Evolutionary conservation across 2,797 vertebrate species (phyloP).

Genomic region (Coregonus ussuriensis): DNA sequence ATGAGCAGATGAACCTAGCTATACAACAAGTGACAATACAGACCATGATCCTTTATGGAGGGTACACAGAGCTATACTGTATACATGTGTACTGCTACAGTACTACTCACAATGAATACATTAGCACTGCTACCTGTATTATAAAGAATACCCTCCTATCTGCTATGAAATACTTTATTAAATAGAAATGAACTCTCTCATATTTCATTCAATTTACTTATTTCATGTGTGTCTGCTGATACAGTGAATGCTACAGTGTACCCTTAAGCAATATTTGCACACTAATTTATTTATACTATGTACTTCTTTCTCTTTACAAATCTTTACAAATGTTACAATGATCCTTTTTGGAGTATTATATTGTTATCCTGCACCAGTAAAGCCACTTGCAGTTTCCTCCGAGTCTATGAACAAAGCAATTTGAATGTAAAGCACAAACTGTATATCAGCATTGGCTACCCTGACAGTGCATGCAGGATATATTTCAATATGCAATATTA

Average conservation of each 20-base stretch:
- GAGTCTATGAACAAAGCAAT: conserved; percentile 68
- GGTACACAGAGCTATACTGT: conserved; percentile 10
- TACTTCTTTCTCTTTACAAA: neutral
- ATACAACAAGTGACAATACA: conserved; percentile 53
- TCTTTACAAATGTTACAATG: neutral
- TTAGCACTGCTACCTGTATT: neutral
- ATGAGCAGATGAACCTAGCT: conserved; percentile 75
- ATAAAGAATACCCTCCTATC: neutral
- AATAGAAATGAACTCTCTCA: neutral
- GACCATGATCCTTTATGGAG: conserved; percentile 51
- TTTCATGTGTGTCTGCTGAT: neutral
- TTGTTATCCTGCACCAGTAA: neutral
- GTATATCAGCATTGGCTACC: conserved; percentile 18
- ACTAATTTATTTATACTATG: neutral
- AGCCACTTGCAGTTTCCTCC: conserved; percentile 36
- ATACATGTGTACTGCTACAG: conserved; percentile 27
- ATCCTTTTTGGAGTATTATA: neutral
- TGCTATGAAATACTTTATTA: neutral
- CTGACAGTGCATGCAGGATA: conserved; percentile 34
- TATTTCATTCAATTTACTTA: neutral
- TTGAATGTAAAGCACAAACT: conserved; percentile 44
- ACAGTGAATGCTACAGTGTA: neutral
- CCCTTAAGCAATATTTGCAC: neutral
- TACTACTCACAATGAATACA: conserved; percentile 20
- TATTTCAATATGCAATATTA: conserved; percentile 63